These are phyloP conservation scores for Hirtodrosophila alboralis DNA, from an alignment of 2,888 invertebrate genomes.

Conservation along the genomic window DNA sequence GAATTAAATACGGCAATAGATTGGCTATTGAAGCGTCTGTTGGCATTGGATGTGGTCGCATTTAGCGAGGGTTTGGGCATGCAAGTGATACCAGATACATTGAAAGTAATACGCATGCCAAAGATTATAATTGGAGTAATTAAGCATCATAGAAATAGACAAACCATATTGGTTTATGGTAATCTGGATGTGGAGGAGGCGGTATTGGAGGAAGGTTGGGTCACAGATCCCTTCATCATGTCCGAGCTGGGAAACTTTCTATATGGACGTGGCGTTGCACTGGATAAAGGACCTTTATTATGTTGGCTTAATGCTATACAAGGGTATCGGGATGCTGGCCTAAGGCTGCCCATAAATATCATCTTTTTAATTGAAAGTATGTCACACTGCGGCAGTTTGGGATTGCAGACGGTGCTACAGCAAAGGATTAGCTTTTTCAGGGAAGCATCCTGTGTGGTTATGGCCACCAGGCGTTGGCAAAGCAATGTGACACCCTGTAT, in stretches of 20 bases:
- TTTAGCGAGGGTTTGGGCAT: conserved; percentile 50
- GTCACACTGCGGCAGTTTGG: conserved; percentile 50
- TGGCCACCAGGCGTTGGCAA: conserved; percentile 52
- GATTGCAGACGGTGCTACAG: conserved; percentile 38
- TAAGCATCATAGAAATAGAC: conserved; percentile 12
- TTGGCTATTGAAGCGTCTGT: conserved; percentile 45
- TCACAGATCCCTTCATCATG: conserved; percentile 49
- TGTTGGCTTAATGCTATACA: conserved; percentile 58
- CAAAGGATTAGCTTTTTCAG: conserved; percentile 57
- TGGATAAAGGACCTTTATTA: conserved; percentile 51
- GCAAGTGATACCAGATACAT: conserved; percentile 36
- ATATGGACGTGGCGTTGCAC: conserved; percentile 51
- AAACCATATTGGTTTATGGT: conserved; percentile 49
- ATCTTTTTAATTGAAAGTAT: conserved; percentile 53
- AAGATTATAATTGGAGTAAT: conserved; percentile 40
- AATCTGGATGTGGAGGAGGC: conserved; percentile 60
- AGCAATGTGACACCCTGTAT: conserved; percentile 32
- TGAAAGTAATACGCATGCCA: conserved; percentile 43
- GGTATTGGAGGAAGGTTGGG: conserved; percentile 39
- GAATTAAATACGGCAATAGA: conserved; percentile 35
- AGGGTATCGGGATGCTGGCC: conserved; percentile 43
- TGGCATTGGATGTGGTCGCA: conserved; percentile 39
- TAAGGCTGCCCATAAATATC: conserved; percentile 42
- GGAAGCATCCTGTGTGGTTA: conserved; percentile 44
- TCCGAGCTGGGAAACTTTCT: conserved; percentile 39